Percentiles rank a stretch among this genome's conserved stretches.
phyloP scores from a whole-genome alignment of 2,888 invertebrate genomes.

The Tinea pellionella region DNA sequence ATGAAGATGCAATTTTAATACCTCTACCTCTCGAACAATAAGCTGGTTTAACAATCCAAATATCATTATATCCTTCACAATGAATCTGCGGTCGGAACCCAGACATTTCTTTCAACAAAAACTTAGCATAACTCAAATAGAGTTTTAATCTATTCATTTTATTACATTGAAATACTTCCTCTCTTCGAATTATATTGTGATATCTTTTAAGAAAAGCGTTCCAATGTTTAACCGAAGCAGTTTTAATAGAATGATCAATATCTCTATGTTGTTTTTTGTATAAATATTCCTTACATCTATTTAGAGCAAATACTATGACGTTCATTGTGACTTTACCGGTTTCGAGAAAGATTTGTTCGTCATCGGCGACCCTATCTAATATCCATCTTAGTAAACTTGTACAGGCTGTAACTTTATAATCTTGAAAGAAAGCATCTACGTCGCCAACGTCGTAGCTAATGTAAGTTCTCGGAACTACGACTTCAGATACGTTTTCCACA shows the following conservation, averaged over 20 bases:
- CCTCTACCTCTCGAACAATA: slow-evolving; percentile 86
- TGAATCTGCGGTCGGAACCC: slow-evolving; percentile 72
- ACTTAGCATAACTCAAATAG: slow-evolving; percentile 57
- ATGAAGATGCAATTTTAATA: slow-evolving; percentile 80
- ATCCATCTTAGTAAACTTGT: slow-evolving; percentile 77
- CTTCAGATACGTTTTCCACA: slow-evolving; percentile 70
- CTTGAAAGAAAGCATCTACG: slow-evolving; percentile 71
- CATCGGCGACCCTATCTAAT: slow-evolving; percentile 44
- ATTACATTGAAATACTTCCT: slow-evolving; percentile 57
- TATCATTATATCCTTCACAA: slow-evolving; percentile 83
- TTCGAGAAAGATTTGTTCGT: slow-evolving; percentile 52
- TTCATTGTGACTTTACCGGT: slow-evolving; percentile 66
- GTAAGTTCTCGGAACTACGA: slow-evolving; percentile 80
- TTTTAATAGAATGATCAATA: slow-evolving; percentile 58
- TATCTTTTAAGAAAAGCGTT: slow-evolving; percentile 74
- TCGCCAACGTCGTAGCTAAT: slow-evolving; percentile 69
- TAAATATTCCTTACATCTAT: slow-evolving; percentile 76
- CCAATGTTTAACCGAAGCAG: slow-evolving; percentile 72
- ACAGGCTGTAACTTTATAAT: slow-evolving; percentile 84
- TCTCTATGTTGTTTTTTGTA: slow-evolving; percentile 72
- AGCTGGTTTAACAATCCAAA: slow-evolving; percentile 92
- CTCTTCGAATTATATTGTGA: slow-evolving; percentile 71
- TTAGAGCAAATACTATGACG: slow-evolving; percentile 76
- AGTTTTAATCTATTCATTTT: slow-evolving; percentile 38
- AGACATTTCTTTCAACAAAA: slow-evolving; percentile 69